Conservation (phyloP, 2,797 vertebrate species). For the Caiman crocodilus region DNA sequence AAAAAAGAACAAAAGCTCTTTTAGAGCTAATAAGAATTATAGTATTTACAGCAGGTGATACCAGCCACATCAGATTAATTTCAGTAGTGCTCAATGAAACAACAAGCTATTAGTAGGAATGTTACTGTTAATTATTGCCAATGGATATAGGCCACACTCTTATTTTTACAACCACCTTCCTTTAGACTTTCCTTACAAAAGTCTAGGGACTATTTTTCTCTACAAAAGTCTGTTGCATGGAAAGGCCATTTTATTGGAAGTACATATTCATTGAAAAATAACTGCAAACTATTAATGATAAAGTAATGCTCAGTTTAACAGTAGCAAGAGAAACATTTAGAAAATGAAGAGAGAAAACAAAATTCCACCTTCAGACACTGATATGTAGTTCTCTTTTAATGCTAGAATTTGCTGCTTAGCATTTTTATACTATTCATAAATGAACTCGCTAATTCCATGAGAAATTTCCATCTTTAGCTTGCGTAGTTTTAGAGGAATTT, state of each 20-base stretch:
- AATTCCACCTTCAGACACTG: background rate
- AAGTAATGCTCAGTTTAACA: background rate
- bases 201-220: accelerated
- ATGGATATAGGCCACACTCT: background rate
- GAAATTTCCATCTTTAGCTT: background rate
- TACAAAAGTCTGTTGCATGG: background rate
- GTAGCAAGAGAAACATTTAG: background rate
- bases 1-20: background rate
- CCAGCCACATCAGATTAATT: background rate
- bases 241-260: background rate
- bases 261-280: background rate
- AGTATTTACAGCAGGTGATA: background rate
- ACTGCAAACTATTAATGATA: background rate
- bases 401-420: background rate
- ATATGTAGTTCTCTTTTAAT: background rate
- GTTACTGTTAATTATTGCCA: background rate
- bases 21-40: background rate
- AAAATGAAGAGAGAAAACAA: background rate
- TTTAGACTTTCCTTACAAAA: background rate
- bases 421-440: background rate
- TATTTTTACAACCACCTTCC: background rate
- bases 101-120: background rate
- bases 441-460: background rate
- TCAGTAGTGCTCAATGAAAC: background rate
- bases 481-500: accelerated